Percentiles rank a stretch among this genome's conserved stretches.
Evolutionary conservation across 2,113 vertebrate species (phyloP).

Genomic region (Ptyas mucosa): DNA sequence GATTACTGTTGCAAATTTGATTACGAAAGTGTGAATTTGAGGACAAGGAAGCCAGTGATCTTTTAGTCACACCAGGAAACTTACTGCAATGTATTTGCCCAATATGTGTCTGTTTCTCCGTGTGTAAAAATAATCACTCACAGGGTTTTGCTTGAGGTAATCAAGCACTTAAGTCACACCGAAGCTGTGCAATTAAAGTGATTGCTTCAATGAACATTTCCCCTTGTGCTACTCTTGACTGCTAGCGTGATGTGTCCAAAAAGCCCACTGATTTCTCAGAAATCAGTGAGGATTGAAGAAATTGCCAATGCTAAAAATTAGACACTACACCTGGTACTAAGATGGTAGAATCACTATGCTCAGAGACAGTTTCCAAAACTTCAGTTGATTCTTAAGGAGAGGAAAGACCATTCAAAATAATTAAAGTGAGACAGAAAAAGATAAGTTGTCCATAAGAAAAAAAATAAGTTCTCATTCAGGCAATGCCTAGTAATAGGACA

Average conservation of each 20-base stretch:
- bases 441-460: background rate
- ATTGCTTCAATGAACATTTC: constrained; percentile 8
- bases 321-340: background rate
- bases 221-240: background rate
- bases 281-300: background rate
- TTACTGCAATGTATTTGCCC: background rate
- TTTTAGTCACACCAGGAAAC: background rate
- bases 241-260: background rate
- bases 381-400: background rate
- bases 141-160: background rate
- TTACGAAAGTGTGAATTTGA: background rate
- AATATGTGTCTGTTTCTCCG: background rate
- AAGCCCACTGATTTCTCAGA: background rate
- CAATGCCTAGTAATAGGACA: background rate
- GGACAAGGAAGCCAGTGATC: background rate
- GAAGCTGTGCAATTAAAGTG: background rate
- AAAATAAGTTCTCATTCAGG: background rate
- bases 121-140: background rate
- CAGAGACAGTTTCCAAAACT: background rate
- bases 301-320: background rate
- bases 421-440: background rate
- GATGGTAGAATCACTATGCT: background rate
- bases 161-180: background rate
- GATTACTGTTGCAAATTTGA: background rate
- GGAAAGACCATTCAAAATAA: background rate